Evolutionary conservation across 2,113 vertebrate species (phyloP).

Genomic region (Sylvia atricapilla): DNA sequence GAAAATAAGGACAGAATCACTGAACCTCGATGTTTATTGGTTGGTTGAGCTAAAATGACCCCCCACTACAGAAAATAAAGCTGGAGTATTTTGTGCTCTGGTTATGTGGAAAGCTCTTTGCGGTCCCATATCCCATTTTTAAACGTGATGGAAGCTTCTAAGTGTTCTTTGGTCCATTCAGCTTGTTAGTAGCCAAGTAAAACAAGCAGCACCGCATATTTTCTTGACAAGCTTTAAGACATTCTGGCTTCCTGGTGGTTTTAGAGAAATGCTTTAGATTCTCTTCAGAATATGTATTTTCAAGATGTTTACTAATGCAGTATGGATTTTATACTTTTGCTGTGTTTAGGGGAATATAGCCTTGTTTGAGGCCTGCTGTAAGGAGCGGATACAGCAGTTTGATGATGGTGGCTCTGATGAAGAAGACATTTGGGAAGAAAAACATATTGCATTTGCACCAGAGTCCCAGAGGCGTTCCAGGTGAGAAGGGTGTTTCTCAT

Average conservation of each 20-base stretch:
- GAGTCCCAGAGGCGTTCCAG: slow-evolving; percentile 91
- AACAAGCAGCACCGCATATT: background rate
- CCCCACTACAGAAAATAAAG: background rate
- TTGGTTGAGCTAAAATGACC: background rate
- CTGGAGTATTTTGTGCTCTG: background rate
- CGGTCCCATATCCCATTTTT: fast-evolving
- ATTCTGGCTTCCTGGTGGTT: background rate
- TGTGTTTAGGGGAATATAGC: slow-evolving; percentile 89
- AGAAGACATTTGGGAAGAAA: slow-evolving; percentile 99
- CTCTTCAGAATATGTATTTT: background rate
- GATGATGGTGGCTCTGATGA: slow-evolving; percentile 96
- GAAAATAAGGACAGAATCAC: background rate
- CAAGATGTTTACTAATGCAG: background rate
- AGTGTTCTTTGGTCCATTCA: background rate
- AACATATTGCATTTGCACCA: slow-evolving; percentile 89
- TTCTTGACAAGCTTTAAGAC: background rate
- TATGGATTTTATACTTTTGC: background rate
- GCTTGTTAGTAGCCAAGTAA: background rate
- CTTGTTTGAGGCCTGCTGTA: slow-evolving; percentile 97
- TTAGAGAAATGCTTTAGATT: background rate
- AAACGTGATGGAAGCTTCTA: background rate
- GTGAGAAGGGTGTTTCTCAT: slow-evolving; percentile 54
- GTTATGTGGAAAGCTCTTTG: background rate
- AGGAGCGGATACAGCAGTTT: slow-evolving; percentile 98
- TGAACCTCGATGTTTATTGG: background rate